A percentile compares a stretch with the other conserved stretches of the same genome.
phyloP scores from a whole-genome alignment of 2,113 vertebrate species.

The Thomomys bottae region DNA sequence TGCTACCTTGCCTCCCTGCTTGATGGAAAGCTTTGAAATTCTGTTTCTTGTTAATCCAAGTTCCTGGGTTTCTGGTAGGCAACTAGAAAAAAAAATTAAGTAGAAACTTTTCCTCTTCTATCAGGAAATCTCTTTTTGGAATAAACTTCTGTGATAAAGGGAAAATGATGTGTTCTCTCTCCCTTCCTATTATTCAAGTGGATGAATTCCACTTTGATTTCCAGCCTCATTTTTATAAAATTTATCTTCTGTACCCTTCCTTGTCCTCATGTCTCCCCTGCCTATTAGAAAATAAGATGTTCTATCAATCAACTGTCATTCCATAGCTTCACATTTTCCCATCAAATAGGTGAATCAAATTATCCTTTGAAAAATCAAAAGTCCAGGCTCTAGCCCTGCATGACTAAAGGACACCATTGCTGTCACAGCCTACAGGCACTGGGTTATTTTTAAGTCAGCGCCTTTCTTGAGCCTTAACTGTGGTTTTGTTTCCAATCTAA shows the following conservation, averaged over 20 bases:
- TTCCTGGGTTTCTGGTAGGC: too few relatives aligned
- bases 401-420: too few relatives aligned
- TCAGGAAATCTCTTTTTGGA: too few relatives aligned
- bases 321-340: neutral
- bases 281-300: neutral
- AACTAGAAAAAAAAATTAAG: too few relatives aligned
- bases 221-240: neutral
- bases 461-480: neutral
- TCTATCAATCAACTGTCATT: neutral
- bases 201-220: neutral
- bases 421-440: neutral
- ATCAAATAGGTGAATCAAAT: neutral
- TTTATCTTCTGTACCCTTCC: neutral
- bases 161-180: neutral
- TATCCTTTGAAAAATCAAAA: neutral
- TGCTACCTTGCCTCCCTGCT: too few relatives aligned
- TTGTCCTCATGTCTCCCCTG: neutral
- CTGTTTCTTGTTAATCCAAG: too few relatives aligned
- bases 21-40: too few relatives aligned
- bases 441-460: neutral
- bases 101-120: too few relatives aligned
- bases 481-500: neutral
- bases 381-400: fast-evolving
- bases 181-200: neutral
- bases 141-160: neutral